Percentiles rank a stretch among this genome's conserved stretches.
Conservation (phyloP, 2,888 invertebrate genomes). For the Cephus pulcher region DNA sequence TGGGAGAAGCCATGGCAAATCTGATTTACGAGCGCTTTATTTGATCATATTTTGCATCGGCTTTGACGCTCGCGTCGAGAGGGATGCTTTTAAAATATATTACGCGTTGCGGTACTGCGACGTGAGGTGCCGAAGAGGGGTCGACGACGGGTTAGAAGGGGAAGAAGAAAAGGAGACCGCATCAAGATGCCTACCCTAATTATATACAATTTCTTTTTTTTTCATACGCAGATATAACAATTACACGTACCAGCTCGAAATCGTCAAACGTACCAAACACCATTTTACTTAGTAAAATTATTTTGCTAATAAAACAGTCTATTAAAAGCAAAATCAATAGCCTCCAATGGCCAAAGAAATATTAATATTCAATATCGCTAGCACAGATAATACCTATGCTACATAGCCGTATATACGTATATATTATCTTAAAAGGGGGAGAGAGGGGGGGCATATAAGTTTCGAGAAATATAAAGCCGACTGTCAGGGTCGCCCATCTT, state of each 20-base stretch:
- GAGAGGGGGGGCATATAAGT: background rate
- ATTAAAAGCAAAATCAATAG: background rate
- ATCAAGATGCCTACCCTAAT: background rate
- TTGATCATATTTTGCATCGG: constrained; percentile 65
- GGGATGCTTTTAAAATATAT: constrained; percentile 65
- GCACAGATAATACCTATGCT: background rate
- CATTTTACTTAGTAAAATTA: background rate
- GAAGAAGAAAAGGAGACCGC: background rate
- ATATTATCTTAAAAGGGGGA: constrained; percentile 4
- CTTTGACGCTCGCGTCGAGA: constrained; percentile 63
- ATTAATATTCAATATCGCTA: background rate
- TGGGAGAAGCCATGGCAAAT: constrained; percentile 61
- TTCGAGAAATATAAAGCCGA: background rate
- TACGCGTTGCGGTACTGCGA: constrained; percentile 44
- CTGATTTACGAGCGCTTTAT: constrained; percentile 61
- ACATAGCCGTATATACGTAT: background rate
- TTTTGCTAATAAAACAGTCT: background rate
- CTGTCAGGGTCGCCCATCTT: constrained; percentile 12
- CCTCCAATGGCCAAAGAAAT: background rate
- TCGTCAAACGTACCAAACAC: background rate
- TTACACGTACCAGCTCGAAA: background rate
- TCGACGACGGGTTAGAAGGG: background rate
- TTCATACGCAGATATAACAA: no score
- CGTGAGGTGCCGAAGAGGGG: background rate
- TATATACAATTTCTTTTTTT: background rate